Evolutionary conservation across 2,888 invertebrate genomes (phyloP).

Genomic region (Argyresthia goedartella): DNA sequence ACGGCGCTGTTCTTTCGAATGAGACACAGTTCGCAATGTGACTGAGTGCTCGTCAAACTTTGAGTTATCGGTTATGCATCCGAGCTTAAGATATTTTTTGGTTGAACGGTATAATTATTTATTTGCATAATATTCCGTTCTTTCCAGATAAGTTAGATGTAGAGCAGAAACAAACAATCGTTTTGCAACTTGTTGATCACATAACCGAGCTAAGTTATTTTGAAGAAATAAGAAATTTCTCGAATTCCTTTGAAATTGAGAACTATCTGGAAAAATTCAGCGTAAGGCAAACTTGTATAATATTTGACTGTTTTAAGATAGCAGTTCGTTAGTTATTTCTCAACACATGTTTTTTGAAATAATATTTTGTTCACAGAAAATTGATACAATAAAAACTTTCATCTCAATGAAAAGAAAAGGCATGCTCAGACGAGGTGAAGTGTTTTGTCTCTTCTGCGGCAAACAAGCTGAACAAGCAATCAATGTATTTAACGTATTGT

Average conservation of each 20-base stretch:
- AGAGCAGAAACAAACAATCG: background rate
- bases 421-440: constrained; percentile 52
- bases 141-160: constrained; percentile 3
- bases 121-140: background rate
- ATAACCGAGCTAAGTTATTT: background rate
- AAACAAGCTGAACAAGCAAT: constrained; percentile 61
- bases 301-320: background rate
- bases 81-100: too few species aligned
- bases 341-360: too few species aligned
- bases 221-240: background rate
- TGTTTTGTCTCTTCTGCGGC: constrained; percentile 57
- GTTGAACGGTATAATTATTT: too few species aligned
- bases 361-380: constrained; percentile 28
- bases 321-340: too few species aligned
- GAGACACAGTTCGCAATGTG: too few species aligned
- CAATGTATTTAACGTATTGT: constrained; percentile 58
- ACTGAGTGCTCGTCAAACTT: too few species aligned
- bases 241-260: constrained; percentile 1
- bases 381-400: constrained; percentile 48
- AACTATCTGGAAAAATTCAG: constrained; percentile 2
- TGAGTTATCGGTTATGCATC: too few species aligned
- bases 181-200: background rate
- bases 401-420: constrained; percentile 42
- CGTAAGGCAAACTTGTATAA: background rate
- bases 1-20: too few species aligned